These are phyloP conservation scores for Noturus placidus DNA, from an alignment of 2,113 vertebrate genomes.

Conservation along the genomic window DNA sequence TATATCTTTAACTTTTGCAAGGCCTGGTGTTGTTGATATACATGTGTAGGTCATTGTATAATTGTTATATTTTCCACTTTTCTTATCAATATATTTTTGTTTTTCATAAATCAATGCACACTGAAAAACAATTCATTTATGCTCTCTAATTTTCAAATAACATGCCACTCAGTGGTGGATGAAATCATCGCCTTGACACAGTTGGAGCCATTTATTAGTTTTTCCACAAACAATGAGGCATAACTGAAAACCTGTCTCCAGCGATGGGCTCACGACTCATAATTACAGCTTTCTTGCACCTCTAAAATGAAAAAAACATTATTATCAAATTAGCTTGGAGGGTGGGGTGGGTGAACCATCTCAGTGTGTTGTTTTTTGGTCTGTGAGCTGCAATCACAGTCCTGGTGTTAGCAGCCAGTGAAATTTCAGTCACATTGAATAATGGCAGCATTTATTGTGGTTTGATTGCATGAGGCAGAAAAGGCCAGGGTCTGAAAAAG, in stretches of 20 bases:
- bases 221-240: conserved; percentile 38
- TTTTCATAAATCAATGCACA: conserved; percentile 16
- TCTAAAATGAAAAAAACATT: conserved; percentile 32
- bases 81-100: conserved; percentile 11
- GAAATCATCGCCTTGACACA: conserved; percentile 43
- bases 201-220: conserved; percentile 41
- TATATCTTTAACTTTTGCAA: neutral
- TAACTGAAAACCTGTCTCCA: conserved; percentile 35
- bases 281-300: conserved; percentile 38
- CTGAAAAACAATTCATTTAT: conserved; percentile 32
- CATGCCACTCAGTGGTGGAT: conserved; percentile 28
- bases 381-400: conserved; percentile 35
- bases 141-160: conserved; percentile 39
- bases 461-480: conserved; percentile 45
- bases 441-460: conserved; percentile 43
- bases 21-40: neutral
- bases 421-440: conserved; percentile 48
- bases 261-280: conserved; percentile 6
- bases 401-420: conserved; percentile 20
- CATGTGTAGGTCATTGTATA: neutral
- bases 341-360: conserved; percentile 4
- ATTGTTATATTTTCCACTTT: neutral
- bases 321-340: conserved; percentile 38
- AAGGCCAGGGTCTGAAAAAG: conserved; percentile 20
- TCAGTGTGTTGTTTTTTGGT: conserved; percentile 27